These are phyloP conservation scores for Drymonia ruficornis DNA, from an alignment of 2,888 invertebrate species.

Conservation along the genomic window DNA sequence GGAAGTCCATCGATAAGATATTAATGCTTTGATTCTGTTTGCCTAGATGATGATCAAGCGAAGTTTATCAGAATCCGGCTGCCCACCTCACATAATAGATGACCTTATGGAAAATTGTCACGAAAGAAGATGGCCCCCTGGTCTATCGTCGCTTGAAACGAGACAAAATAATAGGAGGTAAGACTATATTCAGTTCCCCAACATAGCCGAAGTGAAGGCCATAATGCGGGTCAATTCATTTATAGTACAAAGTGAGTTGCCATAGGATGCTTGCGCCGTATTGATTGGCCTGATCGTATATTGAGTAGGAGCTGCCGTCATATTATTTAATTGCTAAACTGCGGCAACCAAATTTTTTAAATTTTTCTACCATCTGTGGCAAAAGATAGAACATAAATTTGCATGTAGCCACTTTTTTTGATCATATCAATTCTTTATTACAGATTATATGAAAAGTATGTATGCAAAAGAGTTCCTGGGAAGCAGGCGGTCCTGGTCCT, in stretches of 20 bases:
- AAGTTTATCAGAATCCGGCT: constrained; percentile 96
- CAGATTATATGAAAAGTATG: constrained; percentile 94
- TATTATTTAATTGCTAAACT: too few species aligned
- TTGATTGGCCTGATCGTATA: too few species aligned
- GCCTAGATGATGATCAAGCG: constrained; percentile 95
- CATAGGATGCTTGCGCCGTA: too few species aligned
- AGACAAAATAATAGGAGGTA: constrained; percentile 96
- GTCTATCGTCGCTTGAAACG: constrained; percentile 96
- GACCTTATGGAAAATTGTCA: constrained; percentile 99
- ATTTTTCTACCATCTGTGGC: too few species aligned
- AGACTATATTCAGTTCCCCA: constrained; percentile 11
- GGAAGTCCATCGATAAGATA: background rate
- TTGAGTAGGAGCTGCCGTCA: too few species aligned
- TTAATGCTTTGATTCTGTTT: background rate
- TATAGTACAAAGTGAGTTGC: too few species aligned
- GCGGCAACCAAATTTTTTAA: too few species aligned
- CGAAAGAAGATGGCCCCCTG: constrained; percentile 97
- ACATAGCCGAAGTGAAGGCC: too few species aligned
- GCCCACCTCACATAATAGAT: constrained; percentile 96
- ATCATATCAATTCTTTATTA: constrained; percentile 10
- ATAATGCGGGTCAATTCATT: too few species aligned
- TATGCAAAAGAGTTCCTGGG: constrained; percentile 97
- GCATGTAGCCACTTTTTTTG: too few species aligned
- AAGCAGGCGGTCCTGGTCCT: constrained; percentile 98
- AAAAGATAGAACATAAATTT: background rate